Conservation (phyloP, 2,888 invertebrate species). For the Pyrgus malvae region DNA sequence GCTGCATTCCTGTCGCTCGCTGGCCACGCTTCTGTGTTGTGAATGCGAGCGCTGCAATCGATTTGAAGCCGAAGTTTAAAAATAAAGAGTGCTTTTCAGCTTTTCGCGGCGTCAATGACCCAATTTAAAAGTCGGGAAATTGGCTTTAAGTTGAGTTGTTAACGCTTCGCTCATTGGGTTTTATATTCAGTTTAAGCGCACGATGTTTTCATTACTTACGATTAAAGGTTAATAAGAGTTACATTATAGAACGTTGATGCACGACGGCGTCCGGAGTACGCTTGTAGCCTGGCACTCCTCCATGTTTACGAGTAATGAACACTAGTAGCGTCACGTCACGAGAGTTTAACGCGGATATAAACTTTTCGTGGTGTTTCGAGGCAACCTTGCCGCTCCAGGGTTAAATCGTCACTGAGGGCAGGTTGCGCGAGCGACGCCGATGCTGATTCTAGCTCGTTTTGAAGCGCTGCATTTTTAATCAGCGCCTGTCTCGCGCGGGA, state of each 20-base stretch:
- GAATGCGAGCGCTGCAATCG: slow-evolving; percentile 60
- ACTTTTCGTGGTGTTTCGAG: neutral
- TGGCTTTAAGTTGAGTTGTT: slow-evolving; percentile 33
- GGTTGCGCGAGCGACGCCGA: slow-evolving; percentile 73
- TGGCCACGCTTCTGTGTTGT: slow-evolving; percentile 61
- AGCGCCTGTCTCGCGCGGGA: slow-evolving; percentile 76
- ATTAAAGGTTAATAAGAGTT: slow-evolving; percentile 8
- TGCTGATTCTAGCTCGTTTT: slow-evolving; percentile 73
- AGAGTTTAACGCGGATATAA: neutral
- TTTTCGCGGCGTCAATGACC: slow-evolving; percentile 37
- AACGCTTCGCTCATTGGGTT: slow-evolving; percentile 21
- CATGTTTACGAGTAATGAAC: no score
- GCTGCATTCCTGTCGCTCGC: slow-evolving; percentile 58
- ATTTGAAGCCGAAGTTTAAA: slow-evolving; percentile 60
- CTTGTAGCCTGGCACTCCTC: slow-evolving; percentile 10
- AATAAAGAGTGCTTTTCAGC: slow-evolving; percentile 48
- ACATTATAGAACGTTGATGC: slow-evolving; percentile 2
- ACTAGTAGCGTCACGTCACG: slow-evolving; percentile 1
- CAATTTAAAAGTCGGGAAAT: slow-evolving; percentile 45
- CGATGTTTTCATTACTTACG: slow-evolving; percentile 18
- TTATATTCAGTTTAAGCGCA: slow-evolving; percentile 22
- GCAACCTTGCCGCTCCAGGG: slow-evolving; percentile 53
- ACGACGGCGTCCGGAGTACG: neutral
- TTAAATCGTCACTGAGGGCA: slow-evolving; percentile 60
- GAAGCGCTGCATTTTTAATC: slow-evolving; percentile 79